These are phyloP conservation scores for Nephrotoma guestfalica DNA, from an alignment of 2,888 invertebrate genomes.

Conservation along the genomic window DNA sequence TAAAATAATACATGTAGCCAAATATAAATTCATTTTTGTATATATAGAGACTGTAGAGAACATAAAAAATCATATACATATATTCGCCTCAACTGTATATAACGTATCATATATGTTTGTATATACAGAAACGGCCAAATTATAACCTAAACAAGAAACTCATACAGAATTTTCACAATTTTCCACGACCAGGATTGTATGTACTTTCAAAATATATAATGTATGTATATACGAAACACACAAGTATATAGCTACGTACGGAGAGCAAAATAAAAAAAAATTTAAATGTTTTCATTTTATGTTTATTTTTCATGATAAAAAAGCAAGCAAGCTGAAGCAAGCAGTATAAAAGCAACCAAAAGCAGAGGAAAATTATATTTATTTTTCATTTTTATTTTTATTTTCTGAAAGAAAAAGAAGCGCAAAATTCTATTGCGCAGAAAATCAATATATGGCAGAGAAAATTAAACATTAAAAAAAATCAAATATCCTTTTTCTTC, in stretches of 20 bases:
- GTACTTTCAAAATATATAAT: neutral
- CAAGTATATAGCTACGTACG: neutral
- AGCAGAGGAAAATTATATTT: neutral
- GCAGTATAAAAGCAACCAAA: neutral
- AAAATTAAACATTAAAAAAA: conserved; percentile 3
- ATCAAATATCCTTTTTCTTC: conserved; percentile 7
- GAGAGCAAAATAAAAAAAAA: neutral
- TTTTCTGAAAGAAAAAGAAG: conserved; percentile 6
- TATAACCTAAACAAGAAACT: neutral
- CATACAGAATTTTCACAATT: neutral
- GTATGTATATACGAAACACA: neutral
- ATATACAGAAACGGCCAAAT: neutral
- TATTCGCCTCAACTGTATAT: neutral
- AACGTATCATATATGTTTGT: neutral
- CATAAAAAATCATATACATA: neutral
- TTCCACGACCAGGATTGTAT: neutral
- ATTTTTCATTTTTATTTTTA: neutral
- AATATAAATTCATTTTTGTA: neutral
- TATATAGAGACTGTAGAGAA: neutral
- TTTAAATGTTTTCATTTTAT: conserved; percentile 1
- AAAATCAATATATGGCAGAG: conserved; percentile 10
- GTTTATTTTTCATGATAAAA: conserved; percentile 1
- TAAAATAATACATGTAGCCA: neutral
- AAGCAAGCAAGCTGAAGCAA: neutral
- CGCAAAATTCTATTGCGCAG: conserved; percentile 12